Evolutionary conservation across 2,797 vertebrate genomes (phyloP).

Genomic region (Falco berigora): DNA sequence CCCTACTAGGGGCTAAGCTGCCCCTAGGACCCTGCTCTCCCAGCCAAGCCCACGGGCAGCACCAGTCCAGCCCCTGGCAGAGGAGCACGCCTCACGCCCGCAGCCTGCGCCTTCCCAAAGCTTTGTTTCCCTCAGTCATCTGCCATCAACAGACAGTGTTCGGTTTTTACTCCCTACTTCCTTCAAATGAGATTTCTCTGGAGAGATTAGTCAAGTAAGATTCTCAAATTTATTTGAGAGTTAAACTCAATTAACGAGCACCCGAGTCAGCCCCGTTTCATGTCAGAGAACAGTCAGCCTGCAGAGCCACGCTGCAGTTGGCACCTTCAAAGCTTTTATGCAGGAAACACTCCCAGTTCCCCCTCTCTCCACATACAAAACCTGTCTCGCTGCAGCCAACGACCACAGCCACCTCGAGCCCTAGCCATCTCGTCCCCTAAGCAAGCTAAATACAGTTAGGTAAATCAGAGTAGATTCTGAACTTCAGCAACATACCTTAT

Average conservation of each 20-base stretch:
- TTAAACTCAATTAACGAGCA: not conserved
- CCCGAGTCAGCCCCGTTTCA: not conserved
- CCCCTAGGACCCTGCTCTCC: not conserved
- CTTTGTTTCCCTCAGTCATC: not conserved
- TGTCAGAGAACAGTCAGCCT: not conserved
- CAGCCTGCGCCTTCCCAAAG: not conserved
- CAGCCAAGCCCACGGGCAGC: not conserved
- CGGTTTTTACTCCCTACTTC: not conserved
- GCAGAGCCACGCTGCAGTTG: not conserved
- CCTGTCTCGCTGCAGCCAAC: not conserved
- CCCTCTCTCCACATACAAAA: not conserved
- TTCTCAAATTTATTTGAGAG: not conserved
- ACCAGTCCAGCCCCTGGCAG: not conserved
- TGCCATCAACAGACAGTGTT: accelerated
- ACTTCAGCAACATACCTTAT: not conserved
- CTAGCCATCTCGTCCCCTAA: not conserved
- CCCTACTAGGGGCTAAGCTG: not conserved
- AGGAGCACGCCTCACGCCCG: not conserved
- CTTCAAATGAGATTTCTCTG: not conserved
- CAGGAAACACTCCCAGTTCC: not conserved
- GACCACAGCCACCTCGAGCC: accelerated
- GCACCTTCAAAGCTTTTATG: not conserved
- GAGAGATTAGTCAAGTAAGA: not conserved
- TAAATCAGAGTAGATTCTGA: not conserved
- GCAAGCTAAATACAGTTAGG: not conserved